Percentiles rank a stretch among this genome's conserved stretches.
phyloP scores from a whole-genome alignment of 2,888 invertebrate species.

The Sympetrum striolatum region DNA sequence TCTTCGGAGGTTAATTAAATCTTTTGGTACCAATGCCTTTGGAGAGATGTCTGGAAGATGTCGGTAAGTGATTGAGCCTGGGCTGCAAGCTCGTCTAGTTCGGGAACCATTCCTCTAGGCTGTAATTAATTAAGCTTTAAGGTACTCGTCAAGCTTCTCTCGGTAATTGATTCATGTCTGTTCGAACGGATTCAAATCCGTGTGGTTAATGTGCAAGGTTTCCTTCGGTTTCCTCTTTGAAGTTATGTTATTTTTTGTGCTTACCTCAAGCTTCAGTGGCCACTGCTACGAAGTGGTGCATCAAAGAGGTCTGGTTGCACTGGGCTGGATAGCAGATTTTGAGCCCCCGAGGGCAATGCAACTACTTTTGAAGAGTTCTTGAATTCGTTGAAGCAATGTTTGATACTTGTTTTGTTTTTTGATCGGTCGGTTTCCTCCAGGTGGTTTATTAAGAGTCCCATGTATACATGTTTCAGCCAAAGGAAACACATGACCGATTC shows the following conservation, averaged over 20 bases:
- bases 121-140: background rate
- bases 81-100: background rate
- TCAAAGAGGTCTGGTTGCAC: no score
- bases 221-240: background rate
- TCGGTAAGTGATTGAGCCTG: background rate
- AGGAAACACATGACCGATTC: no score
- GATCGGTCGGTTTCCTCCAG: no score
- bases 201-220: background rate
- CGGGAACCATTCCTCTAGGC: background rate
- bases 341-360: no score
- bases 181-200: background rate
- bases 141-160: background rate
- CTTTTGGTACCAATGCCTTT: background rate
- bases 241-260: background rate
- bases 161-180: slow-evolving; percentile 2
- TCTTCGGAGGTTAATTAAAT: no score
- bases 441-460: no score
- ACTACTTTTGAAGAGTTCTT: no score
- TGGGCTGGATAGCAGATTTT: no score
- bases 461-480: no score
- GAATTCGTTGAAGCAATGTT: no score
- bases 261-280: background rate
- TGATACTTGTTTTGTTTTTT: no score
- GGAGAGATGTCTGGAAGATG: background rate
- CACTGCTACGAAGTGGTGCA: background rate